phyloP scores from a whole-genome alignment of 2,113 vertebrate genomes.

The Rhinoderma darwinii region DNA sequence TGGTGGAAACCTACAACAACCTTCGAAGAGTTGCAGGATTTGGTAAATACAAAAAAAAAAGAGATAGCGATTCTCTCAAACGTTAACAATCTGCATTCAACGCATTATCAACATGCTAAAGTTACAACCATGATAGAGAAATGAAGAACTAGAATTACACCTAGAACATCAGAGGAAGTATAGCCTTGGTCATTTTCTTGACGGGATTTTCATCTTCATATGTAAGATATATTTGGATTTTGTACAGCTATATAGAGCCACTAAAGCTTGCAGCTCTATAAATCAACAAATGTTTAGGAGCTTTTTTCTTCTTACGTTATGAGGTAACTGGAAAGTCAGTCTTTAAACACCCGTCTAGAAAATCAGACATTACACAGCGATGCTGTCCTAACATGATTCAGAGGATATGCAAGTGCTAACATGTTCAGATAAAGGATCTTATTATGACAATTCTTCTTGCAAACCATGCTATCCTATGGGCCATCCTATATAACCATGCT shows the following conservation, averaged over 20 bases:
- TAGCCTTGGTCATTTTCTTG: neutral
- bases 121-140: neutral
- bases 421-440: constrained; percentile 7
- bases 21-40: no score
- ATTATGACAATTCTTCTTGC: neutral
- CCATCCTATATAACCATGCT: no score
- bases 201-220: neutral
- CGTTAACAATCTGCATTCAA: no score
- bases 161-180: no score
- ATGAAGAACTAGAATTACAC: no score
- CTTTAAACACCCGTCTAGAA: constrained; percentile 46
- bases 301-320: constrained; percentile 7
- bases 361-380: constrained; percentile 51
- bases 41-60: no score
- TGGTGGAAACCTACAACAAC: no score
- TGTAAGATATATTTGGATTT: neutral
- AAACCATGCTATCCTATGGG: no score
- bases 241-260: neutral
- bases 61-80: no score
- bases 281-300: neutral
- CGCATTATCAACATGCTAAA: neutral
- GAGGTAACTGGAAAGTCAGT: constrained; percentile 47
- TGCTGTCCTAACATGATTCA: constrained; percentile 29
- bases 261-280: neutral
- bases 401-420: constrained; percentile 37